phyloP scores from a whole-genome alignment of 2,797 vertebrate species.

The Myotis myotis region DNA sequence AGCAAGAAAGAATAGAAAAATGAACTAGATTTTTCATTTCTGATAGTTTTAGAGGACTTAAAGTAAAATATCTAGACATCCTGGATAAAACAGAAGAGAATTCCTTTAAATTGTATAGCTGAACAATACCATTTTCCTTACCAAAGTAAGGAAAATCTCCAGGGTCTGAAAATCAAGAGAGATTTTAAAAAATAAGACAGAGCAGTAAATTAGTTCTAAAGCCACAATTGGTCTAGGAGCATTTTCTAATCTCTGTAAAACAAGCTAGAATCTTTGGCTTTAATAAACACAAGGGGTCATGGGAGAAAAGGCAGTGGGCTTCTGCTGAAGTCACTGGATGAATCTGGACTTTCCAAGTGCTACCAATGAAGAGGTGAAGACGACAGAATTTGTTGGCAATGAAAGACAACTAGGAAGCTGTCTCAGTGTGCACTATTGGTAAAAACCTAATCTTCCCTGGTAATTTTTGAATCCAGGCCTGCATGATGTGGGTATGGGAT shows the following conservation, averaged over 20 bases:
- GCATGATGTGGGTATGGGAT: neutral
- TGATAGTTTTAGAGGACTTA: neutral
- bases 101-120: neutral
- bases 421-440: neutral
- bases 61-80: neutral
- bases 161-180: neutral
- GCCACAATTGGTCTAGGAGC: neutral
- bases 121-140: neutral
- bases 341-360: neutral
- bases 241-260: neutral
- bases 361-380: neutral
- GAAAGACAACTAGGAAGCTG: neutral
- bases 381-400: neutral
- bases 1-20: slow-evolving; percentile 26
- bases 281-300: neutral
- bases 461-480: neutral
- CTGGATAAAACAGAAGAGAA: neutral
- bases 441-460: neutral
- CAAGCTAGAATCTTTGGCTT: neutral
- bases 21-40: neutral
- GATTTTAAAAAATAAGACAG: neutral
- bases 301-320: neutral
- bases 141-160: neutral
- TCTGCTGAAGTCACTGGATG: neutral
- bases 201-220: neutral